Base-by-base conservation (phyloP, 2,888 invertebrate genomes). In the Phengaris alcon region DNA sequence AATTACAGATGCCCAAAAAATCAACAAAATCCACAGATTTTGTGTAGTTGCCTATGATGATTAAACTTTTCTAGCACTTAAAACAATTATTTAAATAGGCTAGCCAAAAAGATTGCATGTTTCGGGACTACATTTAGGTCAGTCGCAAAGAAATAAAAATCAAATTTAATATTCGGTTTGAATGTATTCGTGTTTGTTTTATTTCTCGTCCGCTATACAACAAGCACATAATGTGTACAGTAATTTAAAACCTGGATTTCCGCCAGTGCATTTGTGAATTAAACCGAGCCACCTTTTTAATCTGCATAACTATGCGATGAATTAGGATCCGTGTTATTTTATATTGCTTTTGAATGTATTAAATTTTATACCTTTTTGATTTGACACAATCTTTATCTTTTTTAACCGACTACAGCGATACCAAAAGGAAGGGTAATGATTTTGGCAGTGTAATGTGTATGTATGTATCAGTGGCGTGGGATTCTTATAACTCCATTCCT, bases 231-330 rank as follows among this genome's bases (percentile, higher is more conserved):
- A 75, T 54, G 68, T 75, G 54, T 69, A 75, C 54, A 55, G 55
- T 75, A 75, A 69, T 75, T 75, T 75, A 46, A 48, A 75, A 22
- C 48, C 69, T 75, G 75, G 75, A 75, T 54, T 55, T 55, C 22
- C 7, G 75, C 75, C 75, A 75, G 75, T 75, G 22, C 75, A 75
- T 75, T 75, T 75, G 12, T 55, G 69, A 69, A 75, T 75, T 75
- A 75, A 70, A 75, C 55, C 15, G 55, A 35, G 57, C 55, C 69
- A 75, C 74, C 74, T 75, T 75, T 75, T 75, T 75, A 75, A 75
- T 75, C 69, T 75, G 69, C 75, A 57, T 75, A 75, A 22, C 57
- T 69, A 69, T 64, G 64, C 64, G 22, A 75, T 54, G 72, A 72
- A 54, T 72, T 54, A 72, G 72, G 13, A 72, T 72, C 35, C 6